Evolutionary conservation across 2,113 vertebrate genomes (phyloP).

Genomic region (Eidolon helvum): DNA sequence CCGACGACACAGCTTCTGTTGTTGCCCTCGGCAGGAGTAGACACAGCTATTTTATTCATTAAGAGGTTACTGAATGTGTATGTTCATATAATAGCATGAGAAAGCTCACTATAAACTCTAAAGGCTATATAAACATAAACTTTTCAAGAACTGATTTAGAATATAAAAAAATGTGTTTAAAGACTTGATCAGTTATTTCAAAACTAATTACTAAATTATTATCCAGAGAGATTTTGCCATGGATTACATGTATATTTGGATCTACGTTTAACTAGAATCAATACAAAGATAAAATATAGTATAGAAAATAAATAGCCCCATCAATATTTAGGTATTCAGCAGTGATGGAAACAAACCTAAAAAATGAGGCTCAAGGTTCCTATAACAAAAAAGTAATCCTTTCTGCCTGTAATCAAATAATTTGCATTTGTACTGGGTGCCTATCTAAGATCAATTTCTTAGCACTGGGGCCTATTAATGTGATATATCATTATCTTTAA

Average conservation of each 20-base stretch:
- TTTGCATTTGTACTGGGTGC: background rate
- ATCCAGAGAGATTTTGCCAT: slow-evolving; percentile 9
- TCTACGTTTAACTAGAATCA: slow-evolving; percentile 28
- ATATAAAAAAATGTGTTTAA: background rate
- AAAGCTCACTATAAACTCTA: background rate
- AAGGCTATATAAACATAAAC: background rate
- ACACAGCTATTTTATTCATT: background rate
- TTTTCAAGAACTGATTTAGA: slow-evolving; percentile 18
- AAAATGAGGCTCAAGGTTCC: background rate
- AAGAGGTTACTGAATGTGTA: background rate
- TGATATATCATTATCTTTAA: slow-evolving; percentile 14
- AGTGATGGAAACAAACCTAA: background rate
- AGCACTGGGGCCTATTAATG: background rate
- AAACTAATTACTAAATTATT: slow-evolving; percentile 16
- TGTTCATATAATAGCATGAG: background rate
- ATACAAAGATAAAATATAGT: slow-evolving; percentile 22
- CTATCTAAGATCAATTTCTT: slow-evolving; percentile 10
- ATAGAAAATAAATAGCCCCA: background rate
- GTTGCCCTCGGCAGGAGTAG: background rate
- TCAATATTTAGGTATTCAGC: background rate
- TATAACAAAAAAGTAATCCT: background rate
- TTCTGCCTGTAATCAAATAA: background rate
- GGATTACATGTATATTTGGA: background rate
- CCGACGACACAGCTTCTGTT: background rate
- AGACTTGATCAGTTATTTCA: slow-evolving; percentile 22